phyloP scores from a whole-genome alignment of 2,797 vertebrate species.

The Pseudochirops cupreus region DNA sequence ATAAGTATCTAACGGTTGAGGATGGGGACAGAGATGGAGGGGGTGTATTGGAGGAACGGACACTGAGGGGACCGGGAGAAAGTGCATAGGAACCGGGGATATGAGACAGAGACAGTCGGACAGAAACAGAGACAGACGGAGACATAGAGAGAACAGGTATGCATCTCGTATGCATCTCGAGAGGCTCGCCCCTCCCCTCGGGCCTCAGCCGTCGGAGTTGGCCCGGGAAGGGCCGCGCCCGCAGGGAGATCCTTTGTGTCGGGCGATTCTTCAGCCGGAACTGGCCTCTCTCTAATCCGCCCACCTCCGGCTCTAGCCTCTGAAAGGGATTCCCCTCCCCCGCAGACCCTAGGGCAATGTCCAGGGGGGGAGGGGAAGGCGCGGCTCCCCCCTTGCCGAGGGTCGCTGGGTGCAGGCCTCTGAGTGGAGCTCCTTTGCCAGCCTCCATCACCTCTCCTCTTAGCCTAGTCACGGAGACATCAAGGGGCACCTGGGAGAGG shows the following conservation, averaged over 20 bases:
- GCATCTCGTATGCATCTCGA: background rate
- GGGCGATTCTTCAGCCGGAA: background rate
- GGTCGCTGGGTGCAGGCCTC: background rate
- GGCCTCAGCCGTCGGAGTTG: background rate
- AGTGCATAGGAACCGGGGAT: background rate
- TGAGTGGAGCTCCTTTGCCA: background rate
- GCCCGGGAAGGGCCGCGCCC: background rate
- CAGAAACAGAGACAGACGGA: background rate
- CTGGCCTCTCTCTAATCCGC: background rate
- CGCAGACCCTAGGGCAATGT: background rate
- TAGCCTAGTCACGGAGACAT: background rate
- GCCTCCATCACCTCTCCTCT: background rate
- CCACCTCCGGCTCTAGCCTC: background rate
- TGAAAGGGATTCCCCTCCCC: background rate
- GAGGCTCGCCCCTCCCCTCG: background rate
- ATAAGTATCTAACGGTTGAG: background rate
- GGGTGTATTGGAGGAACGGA: background rate
- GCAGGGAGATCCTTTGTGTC: slow-evolving; percentile 30
- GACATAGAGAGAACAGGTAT: background rate
- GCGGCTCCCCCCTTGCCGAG: rapidly evolving
- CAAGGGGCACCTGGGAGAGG: background rate
- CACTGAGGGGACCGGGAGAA: background rate
- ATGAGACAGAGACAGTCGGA: background rate
- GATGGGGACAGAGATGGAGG: background rate
- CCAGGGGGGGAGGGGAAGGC: background rate